Evolutionary conservation across 2,797 vertebrate species (phyloP).

Genomic region (Graptemys geographica): DNA sequence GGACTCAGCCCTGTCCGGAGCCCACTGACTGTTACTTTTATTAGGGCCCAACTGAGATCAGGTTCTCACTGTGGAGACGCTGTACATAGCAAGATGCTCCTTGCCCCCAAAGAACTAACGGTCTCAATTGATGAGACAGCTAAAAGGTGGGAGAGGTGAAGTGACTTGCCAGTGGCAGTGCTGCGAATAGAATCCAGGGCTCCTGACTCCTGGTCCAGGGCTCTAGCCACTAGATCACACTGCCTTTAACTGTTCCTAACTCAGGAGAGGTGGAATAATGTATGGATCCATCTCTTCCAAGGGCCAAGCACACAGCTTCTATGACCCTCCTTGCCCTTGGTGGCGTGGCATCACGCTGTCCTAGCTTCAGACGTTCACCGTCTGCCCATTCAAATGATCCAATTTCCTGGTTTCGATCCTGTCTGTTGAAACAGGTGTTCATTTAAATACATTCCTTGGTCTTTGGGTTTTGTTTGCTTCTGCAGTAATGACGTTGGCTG

Average conservation of each 20-base stretch:
- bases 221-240: not conserved
- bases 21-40: not conserved
- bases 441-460: not conserved
- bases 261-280: not conserved
- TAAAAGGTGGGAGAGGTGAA: not conserved
- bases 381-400: not conserved
- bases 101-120: not conserved
- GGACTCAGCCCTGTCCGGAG: not conserved
- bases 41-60: not conserved
- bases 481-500: constrained; percentile 5
- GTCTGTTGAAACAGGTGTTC: constrained; percentile 41
- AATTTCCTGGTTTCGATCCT: not conserved
- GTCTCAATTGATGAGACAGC: not conserved
- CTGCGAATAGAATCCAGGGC: not conserved
- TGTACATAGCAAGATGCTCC: not conserved
- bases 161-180: not conserved
- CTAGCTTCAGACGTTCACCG: not conserved
- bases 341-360: not conserved
- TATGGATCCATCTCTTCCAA: not conserved
- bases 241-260: not conserved
- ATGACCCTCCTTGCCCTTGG: not conserved
- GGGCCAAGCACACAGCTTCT: not conserved
- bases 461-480: constrained; percentile 9
- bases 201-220: not conserved
- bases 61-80: not conserved